phyloP scores from a whole-genome alignment of 2,888 invertebrate species.

The Diarsia brunnea region DNA sequence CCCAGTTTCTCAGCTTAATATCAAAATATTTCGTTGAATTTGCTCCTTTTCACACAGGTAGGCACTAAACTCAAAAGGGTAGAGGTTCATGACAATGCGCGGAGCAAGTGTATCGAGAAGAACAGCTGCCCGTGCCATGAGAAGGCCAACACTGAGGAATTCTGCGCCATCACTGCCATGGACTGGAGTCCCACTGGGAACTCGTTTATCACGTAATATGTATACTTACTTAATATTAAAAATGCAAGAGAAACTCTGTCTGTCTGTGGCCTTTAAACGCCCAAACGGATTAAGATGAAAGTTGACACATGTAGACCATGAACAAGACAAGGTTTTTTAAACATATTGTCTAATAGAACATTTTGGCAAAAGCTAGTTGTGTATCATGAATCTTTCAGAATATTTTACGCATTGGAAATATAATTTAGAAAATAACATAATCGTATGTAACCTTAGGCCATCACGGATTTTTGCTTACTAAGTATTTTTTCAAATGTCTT shows the following conservation, averaged over 20 bases:
- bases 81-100: slow-evolving; percentile 79
- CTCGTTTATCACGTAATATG: slow-evolving; percentile 79
- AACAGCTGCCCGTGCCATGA: slow-evolving; percentile 70
- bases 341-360: not conserved
- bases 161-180: slow-evolving; percentile 81
- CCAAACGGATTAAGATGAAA: not conserved
- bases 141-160: not conserved
- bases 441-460: not conserved
- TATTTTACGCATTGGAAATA: not conserved
- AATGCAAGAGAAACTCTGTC: not conserved
- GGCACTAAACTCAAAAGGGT: slow-evolving; percentile 76
- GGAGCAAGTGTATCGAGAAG: slow-evolving; percentile 71
- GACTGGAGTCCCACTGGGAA: slow-evolving; percentile 88
- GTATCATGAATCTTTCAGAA: not conserved
- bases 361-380: not conserved
- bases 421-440: not conserved
- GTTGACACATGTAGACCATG: too few species aligned
- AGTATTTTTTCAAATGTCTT: not conserved
- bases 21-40: not conserved
- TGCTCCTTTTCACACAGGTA: slow-evolving; percentile 71
- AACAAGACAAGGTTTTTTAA: not conserved
- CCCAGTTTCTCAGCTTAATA: not conserved
- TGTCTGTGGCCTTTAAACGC: not conserved
- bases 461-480: not conserved
- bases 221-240: not conserved